Base-by-base conservation (phyloP, 2,113 vertebrate species). In the Electrona antarctica region DNA sequence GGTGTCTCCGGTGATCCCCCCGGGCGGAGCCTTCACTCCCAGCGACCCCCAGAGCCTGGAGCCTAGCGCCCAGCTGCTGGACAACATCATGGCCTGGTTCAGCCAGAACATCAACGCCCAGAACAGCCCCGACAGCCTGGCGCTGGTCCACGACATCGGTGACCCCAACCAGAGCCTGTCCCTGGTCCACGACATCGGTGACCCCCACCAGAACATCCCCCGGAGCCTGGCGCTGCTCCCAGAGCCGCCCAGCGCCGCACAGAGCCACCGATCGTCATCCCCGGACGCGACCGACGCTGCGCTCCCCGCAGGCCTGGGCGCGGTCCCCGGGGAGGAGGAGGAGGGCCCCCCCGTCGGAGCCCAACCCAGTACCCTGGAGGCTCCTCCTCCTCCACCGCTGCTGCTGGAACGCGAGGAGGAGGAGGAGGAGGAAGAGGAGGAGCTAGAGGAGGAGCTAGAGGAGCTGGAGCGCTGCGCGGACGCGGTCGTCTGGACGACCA, bases 51-150 rank as follows among this genome's bases (percentile, higher is more conserved):
- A 90, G 81, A 88, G 91, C 61, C 78, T 92, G 49, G 88, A 92
- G 77, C 59, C 85, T 52, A 21, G 21, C 67, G 90, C 89, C 69
- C 90, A 89, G 82, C 87, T 91, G 82, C 85, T 91, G 82, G 90
- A 91, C 87, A 91, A 91, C 89, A 91, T 91, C 82, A 41, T 41
- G 33, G 33, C 89, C 87, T 91, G 90, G 90, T 91, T 91, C 79
- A 87, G 88, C 15, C 88, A 91, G 33, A 41, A 41, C 33, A 41
- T 41, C 33, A 41, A 3, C 3, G 33, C 33, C 33, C 33, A 41
- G 77, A 91, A 90, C 84, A 91, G 90, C 78, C 90, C 91, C 0
- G 86, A 90, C 78, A 90, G 87, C 78, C 80, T 92, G 60, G 88
- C 89, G 21, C 86, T 90, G 73, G 85, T 90, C 72, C 89, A 21